A percentile compares a stretch with the other conserved stretches of the same genome.
phyloP scores from a whole-genome alignment of 2,797 vertebrate species.

The Amblyraja radiata region DNA sequence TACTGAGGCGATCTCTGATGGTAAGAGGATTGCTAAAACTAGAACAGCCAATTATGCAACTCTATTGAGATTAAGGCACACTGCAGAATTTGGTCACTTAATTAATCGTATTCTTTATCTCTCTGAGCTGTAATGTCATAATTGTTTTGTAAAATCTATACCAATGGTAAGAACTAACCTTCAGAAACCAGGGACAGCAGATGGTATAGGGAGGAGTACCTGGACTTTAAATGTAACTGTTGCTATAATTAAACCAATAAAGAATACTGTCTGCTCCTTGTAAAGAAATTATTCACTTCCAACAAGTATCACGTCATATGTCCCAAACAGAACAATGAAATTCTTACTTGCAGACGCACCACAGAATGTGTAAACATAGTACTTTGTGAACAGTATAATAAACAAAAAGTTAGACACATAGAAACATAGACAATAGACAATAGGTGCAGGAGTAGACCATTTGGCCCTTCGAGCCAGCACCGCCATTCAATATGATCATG shows the following conservation, averaged over 20 bases:
- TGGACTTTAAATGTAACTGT: not conserved
- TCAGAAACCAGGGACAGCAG: not conserved
- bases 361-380: too few species aligned
- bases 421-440: too few species aligned
- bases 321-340: too few species aligned
- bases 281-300: not conserved
- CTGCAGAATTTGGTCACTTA: not conserved
- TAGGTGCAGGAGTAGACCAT: too few species aligned
- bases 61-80: not conserved
- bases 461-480: too few species aligned
- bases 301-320: too few species aligned
- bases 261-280: not conserved
- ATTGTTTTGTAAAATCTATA: not conserved
- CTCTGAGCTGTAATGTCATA: not conserved
- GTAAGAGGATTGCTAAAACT: not conserved
- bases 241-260: not conserved
- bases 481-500: too few species aligned
- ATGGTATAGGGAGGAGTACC: not conserved
- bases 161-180: not conserved
- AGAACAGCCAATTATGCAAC: not conserved
- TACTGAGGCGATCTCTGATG: not conserved
- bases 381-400: too few species aligned
- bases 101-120: not conserved
- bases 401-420: too few species aligned
- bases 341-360: too few species aligned